Conservation (phyloP, 2,113 vertebrate species). For the Chionis minor region DNA sequence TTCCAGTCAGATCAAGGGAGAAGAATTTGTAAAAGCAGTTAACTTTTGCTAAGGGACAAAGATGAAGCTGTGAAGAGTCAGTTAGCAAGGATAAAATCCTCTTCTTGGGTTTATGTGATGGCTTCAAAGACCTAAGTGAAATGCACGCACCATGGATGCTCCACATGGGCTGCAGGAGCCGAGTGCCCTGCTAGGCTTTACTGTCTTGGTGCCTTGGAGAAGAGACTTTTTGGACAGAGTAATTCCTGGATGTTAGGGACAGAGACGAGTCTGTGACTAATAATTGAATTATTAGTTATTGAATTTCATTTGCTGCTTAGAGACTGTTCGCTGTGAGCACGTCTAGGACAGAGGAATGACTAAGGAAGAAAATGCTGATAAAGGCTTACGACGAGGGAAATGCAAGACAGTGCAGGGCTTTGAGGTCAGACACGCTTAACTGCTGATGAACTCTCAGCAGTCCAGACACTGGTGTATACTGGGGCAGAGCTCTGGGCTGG, state of each 20-base stretch:
- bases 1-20: not conserved
- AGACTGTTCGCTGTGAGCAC: not conserved
- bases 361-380: not conserved
- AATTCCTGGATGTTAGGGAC: not conserved
- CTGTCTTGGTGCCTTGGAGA: not conserved
- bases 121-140: not conserved
- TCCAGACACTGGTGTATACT: not conserved
- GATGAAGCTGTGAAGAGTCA: not conserved
- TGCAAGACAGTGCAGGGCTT: not conserved
- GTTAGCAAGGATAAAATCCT: not conserved
- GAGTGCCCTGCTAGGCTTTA: not conserved
- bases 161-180: not conserved
- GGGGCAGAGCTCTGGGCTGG: not conserved
- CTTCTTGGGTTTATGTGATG: not conserved
- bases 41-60: not conserved
- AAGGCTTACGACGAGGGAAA: no score
- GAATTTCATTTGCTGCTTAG: not conserved
- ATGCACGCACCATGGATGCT: not conserved
- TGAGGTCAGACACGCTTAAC: not conserved
- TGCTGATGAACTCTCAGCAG: not conserved
- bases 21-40: not conserved
- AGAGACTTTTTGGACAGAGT: not conserved
- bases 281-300: slow-evolving; percentile 31
- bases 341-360: not conserved
- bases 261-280: not conserved